These are phyloP conservation scores for Cyclura pinguis DNA, from an alignment of 2,797 vertebrate genomes.

Conservation along the genomic window DNA sequence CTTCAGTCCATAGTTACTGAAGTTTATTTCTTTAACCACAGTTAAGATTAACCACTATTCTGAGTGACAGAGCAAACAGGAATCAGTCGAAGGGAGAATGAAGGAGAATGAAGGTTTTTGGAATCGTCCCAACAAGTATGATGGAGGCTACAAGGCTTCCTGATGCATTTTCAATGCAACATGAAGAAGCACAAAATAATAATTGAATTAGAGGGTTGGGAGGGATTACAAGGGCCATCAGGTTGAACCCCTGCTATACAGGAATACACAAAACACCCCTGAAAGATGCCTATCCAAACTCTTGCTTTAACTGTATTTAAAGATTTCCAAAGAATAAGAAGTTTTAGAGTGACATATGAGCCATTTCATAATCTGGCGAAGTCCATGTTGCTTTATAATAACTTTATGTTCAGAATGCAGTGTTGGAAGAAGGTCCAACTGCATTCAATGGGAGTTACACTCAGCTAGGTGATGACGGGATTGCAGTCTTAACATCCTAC, in stretches of 20 bases:
- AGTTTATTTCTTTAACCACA: background rate
- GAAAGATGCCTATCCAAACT: background rate
- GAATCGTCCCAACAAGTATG: too few species aligned
- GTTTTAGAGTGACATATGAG: background rate
- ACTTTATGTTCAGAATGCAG: too few species aligned
- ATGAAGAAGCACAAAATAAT: too few species aligned
- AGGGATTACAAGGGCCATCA: background rate
- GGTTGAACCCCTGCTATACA: background rate
- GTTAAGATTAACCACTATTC: background rate
- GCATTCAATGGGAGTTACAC: background rate
- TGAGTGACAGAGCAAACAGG: too few species aligned
- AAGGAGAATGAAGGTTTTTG: too few species aligned
- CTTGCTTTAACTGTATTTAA: background rate
- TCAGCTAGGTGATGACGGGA: background rate
- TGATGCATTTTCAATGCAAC: too few species aligned
- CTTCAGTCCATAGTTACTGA: too few species aligned
- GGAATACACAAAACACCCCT: background rate
- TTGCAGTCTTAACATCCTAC: background rate
- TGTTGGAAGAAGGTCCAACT: background rate
- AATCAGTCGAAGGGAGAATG: too few species aligned
- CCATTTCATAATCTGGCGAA: background rate
- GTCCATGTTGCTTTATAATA: background rate
- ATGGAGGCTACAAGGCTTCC: too few species aligned
- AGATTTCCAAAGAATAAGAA: background rate
- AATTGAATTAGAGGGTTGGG: too few species aligned